Evolutionary conservation across 2,113 vertebrate species (phyloP).

Genomic region (Glaucidium brasilianum): DNA sequence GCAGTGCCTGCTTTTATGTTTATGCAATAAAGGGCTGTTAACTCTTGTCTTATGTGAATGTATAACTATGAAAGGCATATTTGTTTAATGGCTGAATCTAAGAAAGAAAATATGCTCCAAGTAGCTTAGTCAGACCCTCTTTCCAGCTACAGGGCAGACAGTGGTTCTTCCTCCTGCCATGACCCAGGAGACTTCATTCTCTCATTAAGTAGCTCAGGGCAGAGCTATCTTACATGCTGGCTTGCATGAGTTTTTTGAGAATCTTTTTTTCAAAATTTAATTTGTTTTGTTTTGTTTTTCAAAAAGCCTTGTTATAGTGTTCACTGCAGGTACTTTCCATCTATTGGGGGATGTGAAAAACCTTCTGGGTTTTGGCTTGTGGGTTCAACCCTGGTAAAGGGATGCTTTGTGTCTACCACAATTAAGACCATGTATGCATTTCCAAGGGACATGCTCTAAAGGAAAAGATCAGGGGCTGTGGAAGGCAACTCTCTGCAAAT

Average conservation of each 20-base stretch:
- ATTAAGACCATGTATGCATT: rapidly evolving
- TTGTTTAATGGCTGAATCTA: neutral
- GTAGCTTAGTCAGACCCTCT: neutral
- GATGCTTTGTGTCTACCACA: neutral
- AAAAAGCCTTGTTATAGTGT: neutral
- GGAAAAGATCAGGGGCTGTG: neutral
- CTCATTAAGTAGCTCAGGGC: neutral
- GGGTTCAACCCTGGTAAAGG: neutral
- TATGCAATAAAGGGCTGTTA: neutral
- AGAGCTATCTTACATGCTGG: neutral
- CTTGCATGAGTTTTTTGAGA: neutral
- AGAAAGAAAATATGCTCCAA: neutral
- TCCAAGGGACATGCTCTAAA: neutral
- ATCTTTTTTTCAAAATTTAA: too few relatives aligned
- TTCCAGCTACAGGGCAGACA: neutral
- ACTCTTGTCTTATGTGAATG: neutral
- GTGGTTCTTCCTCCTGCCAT: neutral
- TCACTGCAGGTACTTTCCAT: neutral
- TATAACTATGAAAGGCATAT: neutral
- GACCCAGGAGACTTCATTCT: neutral
- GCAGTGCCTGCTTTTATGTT: neutral
- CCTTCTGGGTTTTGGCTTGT: neutral
- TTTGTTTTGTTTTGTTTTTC: too few relatives aligned
- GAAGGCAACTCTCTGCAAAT: neutral
- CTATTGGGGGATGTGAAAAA: neutral